Conservation (phyloP, 2,888 invertebrate species). For the Adelognathus sp. region DNA sequence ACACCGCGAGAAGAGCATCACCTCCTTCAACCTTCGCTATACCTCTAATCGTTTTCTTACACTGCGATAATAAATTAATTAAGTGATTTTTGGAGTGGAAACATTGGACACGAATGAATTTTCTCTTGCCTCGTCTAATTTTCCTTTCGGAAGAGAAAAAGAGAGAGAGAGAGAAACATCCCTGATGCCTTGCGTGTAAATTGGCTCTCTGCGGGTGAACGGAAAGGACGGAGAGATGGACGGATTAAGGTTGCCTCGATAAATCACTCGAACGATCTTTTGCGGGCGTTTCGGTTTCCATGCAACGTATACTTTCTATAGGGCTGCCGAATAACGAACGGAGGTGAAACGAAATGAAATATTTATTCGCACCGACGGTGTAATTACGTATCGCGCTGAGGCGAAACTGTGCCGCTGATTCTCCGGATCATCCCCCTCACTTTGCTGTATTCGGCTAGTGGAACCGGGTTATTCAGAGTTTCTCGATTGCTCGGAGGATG, state of each 20-base stretch:
- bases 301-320: no score
- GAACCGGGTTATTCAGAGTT: neutral
- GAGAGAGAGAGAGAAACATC: no score
- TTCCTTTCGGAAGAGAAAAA: neutral
- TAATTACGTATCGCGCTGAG: slow-evolving; percentile 61
- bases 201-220: neutral
- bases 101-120: slow-evolving; percentile 1
- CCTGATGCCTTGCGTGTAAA: neutral
- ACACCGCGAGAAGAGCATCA: slow-evolving; percentile 1
- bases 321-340: neutral
- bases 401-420: no score
- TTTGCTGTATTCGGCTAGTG: no score
- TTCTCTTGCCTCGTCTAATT: neutral
- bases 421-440: no score
- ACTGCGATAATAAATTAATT: neutral
- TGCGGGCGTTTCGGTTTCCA: neutral
- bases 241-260: slow-evolving; percentile 45
- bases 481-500: no score
- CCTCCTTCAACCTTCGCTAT: neutral
- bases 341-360: slow-evolving; percentile 58
- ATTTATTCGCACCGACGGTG: slow-evolving; percentile 64
- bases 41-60: neutral
- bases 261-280: slow-evolving; percentile 46
- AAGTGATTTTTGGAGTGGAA: slow-evolving; percentile 7
- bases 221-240: slow-evolving; percentile 19